Base-by-base conservation (phyloP, 2,888 invertebrate species). In the Cataglyphis altisquamis region DNA sequence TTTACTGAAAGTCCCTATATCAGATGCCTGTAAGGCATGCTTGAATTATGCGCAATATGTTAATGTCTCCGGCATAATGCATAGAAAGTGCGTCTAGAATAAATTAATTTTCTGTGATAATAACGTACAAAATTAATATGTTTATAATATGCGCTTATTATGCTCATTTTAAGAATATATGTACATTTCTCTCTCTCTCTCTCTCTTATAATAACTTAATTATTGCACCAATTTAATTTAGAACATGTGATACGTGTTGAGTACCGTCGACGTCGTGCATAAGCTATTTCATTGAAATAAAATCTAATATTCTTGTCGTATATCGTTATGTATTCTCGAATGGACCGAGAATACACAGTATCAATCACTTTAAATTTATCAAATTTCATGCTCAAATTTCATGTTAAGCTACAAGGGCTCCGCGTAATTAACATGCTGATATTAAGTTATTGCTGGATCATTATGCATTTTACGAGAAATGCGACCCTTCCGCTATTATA, bases 41-140 rank as follows among this genome's bases (percentile, higher is more conserved):
- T 25, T 80, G 21, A 70, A 70, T 80, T 70, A 70, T 48, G 21
- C 21, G 21, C 60, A 68, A 78, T 68, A 60, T 36, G n/a, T 80
- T 80, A 80, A 80, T 67, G 32, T 48, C 70, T 9, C 9, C 29
- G 18, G 21, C 25, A 48, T 48, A 60, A 1, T n/a, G 6, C 25
- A 78, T 18, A 48, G 78, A 70, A 80, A 80, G 48, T 80, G n/a
- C 10, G 3, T 18, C 8, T 18, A 6, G 4, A 36, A 36, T 36
- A 6, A 3, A 36, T 60, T 62, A 80, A 80, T 48, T 70, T 68
- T 52, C 52, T 62, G 62, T 48, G 60, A 29, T 60, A 80, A 68
- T 60, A 12, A 70, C 3, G 25, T 18, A 8, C n/a, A 32, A 60
- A 60, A 78, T 78, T 77, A 77, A 68, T 60, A 45, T 36, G 36